Base-by-base conservation (phyloP, 2,888 invertebrate species). In the Polymixis lichenea region DNA sequence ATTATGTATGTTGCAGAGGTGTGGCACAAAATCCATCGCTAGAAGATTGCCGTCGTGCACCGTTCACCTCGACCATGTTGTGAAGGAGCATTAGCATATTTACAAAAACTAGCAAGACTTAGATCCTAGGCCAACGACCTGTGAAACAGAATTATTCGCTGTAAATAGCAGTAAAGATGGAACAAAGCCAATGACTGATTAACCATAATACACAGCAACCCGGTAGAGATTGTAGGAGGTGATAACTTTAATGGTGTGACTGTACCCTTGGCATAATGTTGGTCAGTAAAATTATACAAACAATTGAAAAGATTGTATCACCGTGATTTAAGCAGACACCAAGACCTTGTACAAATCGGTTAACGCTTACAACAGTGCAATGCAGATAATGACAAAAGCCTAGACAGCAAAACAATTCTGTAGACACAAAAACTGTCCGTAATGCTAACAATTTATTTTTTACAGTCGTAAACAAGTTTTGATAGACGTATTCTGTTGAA, bases 51-150 rank as follows among this genome's bases (percentile, higher is more conserved):
- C 82, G 74, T 72, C 86, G 86, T 82, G 83, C 83, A 82, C 83
- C 87, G 86, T 89, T 91, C 89, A 88, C 86, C 80, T 85, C 87
- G 76, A 84, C 66, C 86, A 85, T 85, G 80, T 84, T 85, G 88
- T 88, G 81, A 82, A 87, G 82, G 72, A 82, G 77, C 79, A 88
- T 91, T 90, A 89, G 82, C 90, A 90, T 91, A 90, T 89, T 88
- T 89, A 89, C 86, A 86, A 86, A 87, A 82, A 86, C 84, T 84
- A 88, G 85, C 64, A 58, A 78, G 38, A 87, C 86, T 87, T 87
- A 88, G 84, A 88, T 89, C 76, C 83, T 32, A 82, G 87, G 87
- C 61, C 88, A 87, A 81, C 82, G 89, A 90, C 87, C 88, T 87
- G 22, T 56, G 71, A 72, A 71, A 72, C 56, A 56, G 32, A 73